Base-by-base conservation (phyloP, 2,113 vertebrate genomes). In the Pelvicachromis taeniatus region DNA sequence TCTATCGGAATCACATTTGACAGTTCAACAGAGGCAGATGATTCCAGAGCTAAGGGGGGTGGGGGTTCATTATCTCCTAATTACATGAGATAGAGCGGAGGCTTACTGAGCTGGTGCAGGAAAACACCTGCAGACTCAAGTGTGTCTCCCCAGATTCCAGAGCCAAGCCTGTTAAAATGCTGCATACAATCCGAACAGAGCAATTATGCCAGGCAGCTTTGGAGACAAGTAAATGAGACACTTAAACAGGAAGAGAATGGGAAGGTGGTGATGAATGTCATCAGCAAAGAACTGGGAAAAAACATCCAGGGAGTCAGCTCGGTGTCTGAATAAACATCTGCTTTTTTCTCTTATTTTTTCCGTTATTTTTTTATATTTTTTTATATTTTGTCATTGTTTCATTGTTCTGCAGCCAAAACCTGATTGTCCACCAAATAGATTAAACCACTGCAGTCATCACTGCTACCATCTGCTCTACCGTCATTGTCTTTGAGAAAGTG, bases 31-130 rank as follows among this genome's bases (percentile, higher is more conserved):
- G 77, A 77, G 87, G 83, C 80, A 83, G 89, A 93, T 84, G 81
- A 94, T 81, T 89, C 58, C 86, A 68, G 88, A 83, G 89, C 77
- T 52, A 82, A 55, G 78, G 40, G 54, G 61, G 84, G 82, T 63
- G 54, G 65, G 78, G 81, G 87, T 90, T 92, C 88, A 94, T 95
- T 94, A 93, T 92, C 92, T 92, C 87, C 90, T 93, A 95, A 94
- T 95, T 95, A 94, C 89, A 85, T 17, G 29, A 88, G 92, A 92
- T 86, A 75, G 82, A 89, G 80, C 52, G 19, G 75, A 80, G 73
- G 87, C 87, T 94, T 91, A 91, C 85, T 56, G 85, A 86, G 92
- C 65, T 78, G 29, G 54, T 86, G 88, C 87, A 82, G 82, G 80
- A 94, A 91, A 91, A 93, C 91, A 93, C 92, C 94, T 94, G 91